Conservation (phyloP, 2,888 invertebrate genomes). For the Tortrix viridana region DNA sequence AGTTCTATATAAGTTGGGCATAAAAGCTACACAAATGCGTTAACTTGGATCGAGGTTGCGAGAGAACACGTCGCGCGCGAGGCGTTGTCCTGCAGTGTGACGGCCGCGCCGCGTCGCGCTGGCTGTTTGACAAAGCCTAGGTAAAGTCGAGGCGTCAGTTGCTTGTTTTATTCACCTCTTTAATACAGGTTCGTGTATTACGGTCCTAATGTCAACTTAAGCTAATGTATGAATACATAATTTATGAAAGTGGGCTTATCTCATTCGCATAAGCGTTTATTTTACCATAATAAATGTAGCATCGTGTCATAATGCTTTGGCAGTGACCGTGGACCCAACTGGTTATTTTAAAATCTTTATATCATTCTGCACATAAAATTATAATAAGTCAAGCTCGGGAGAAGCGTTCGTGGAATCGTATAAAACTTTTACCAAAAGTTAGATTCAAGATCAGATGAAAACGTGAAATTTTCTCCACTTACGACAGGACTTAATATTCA, state of each 20-base stretch:
- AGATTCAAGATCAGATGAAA: not conserved
- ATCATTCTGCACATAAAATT: slow-evolving; percentile 22
- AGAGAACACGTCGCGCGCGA: too few species aligned
- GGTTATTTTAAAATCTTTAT: slow-evolving; percentile 32
- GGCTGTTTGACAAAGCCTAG: too few species aligned
- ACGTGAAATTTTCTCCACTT: not conserved
- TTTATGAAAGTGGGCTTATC: slow-evolving; percentile 30
- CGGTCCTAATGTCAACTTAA: slow-evolving; percentile 24
- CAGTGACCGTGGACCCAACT: slow-evolving; percentile 27
- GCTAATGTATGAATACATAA: slow-evolving; percentile 34
- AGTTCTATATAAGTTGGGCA: too few species aligned
- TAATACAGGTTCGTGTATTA: slow-evolving; percentile 7
- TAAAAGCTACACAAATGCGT: too few species aligned
- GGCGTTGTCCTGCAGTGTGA: too few species aligned
- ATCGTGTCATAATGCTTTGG: slow-evolving; percentile 32
- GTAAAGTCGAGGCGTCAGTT: not conserved
- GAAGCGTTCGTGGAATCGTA: too few species aligned
- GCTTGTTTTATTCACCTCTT: not conserved
- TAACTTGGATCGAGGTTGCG: too few species aligned
- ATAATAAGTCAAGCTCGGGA: not conserved
- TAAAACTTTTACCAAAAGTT: not conserved
- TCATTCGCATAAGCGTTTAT: slow-evolving; percentile 33
- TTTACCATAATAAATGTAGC: slow-evolving; percentile 36
- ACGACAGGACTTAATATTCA: not conserved
- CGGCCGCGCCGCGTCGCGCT: too few species aligned